These are phyloP conservation scores for Macrophya annulata DNA, from an alignment of 2,888 invertebrate genomes.

Conservation along the genomic window DNA sequence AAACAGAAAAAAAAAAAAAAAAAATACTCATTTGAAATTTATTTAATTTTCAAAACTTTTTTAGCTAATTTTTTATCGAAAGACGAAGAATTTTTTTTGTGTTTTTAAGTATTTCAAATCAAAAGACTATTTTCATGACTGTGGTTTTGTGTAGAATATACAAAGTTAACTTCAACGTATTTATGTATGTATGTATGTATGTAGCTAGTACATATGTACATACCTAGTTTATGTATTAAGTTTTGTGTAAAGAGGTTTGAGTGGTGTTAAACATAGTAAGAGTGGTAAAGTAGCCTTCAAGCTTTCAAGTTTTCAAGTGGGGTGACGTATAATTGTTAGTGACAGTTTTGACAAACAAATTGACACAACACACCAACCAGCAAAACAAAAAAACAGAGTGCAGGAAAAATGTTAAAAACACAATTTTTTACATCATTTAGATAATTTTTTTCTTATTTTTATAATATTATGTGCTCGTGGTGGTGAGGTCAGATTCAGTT, in stretches of 20 bases:
- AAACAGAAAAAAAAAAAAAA: too few relatives aligned
- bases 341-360: conserved; percentile 11
- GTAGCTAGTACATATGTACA: too few relatives aligned
- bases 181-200: too few relatives aligned
- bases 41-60: background rate
- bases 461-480: too few relatives aligned
- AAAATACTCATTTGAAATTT: background rate
- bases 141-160: too few relatives aligned
- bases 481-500: too few relatives aligned
- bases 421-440: background rate
- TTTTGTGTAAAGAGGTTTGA: background rate
- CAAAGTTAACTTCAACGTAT: too few relatives aligned
- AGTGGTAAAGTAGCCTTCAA: background rate
- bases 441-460: background rate
- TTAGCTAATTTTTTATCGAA: background rate
- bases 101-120: background rate
- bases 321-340: background rate
- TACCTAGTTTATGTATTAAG: too few relatives aligned
- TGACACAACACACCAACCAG: conserved; percentile 8
- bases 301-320: background rate
- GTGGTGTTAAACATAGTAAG: background rate
- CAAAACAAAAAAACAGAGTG: background rate
- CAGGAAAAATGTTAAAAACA: background rate
- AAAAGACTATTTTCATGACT: too few relatives aligned
- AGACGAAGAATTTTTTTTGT: background rate